These are phyloP conservation scores for Drosophila ogumai DNA, from an alignment of 1,140 invertebrate genomes.

Conservation along the genomic window DNA sequence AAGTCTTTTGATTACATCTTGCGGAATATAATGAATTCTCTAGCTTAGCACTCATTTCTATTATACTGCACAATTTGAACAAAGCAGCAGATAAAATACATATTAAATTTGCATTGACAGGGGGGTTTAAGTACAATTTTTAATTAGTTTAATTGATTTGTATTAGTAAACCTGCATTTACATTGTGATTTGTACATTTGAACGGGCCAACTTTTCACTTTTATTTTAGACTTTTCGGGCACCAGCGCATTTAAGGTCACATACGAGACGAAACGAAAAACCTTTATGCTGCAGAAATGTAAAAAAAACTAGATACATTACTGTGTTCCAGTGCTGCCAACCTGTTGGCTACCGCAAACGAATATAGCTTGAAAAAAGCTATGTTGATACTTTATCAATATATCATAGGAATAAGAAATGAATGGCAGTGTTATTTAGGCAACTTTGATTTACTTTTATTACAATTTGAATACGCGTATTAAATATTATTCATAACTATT, in stretches of 20 bases:
- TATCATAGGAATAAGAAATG: no score
- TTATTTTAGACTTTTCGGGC: conserved; percentile 1
- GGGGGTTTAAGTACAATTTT: background rate
- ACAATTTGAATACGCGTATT: no score
- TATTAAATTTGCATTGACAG: background rate
- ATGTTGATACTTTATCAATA: background rate
- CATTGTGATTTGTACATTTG: conserved; percentile 3
- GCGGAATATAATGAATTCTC: background rate
- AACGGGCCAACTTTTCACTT: conserved; percentile 18
- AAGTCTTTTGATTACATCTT: conserved; percentile 33
- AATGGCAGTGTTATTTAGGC: no score
- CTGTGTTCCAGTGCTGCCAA: conserved; percentile 37
- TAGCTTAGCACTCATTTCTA: background rate
- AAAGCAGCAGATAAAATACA: conserved; percentile 5
- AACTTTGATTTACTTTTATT: no score
- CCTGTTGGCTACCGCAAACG: conserved; percentile 2
- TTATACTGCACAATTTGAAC: background rate
- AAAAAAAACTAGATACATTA: conserved; percentile 50
- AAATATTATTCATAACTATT: background rate
- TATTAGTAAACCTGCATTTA: conserved; percentile 6
- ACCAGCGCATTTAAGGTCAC: conserved; percentile 12
- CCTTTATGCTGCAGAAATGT: conserved; percentile 37
- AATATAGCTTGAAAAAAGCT: conserved; percentile 22
- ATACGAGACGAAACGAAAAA: conserved; percentile 26
- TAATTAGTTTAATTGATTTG: background rate